Conservation (phyloP, 2,113 vertebrate genomes). For the Laticauda colubrina region DNA sequence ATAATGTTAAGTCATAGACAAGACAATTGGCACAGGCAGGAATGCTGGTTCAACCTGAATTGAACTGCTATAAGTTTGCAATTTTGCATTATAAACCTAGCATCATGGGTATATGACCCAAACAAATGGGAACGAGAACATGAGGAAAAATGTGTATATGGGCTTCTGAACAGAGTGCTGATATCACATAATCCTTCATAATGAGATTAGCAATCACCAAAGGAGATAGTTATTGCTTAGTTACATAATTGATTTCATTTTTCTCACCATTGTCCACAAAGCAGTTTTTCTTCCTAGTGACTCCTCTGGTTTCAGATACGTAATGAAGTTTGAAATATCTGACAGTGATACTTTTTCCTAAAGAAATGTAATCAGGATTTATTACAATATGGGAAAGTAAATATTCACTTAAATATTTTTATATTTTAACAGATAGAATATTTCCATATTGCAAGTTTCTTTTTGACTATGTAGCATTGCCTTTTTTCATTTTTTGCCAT, state of each 20-base stretch:
- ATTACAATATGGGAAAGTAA: not conserved
- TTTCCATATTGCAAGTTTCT: not conserved
- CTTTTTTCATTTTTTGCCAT: not conserved
- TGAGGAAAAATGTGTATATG: no score
- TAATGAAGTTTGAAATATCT: slow-evolving; percentile 82
- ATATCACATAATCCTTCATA: not conserved
- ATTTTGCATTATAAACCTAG: not conserved
- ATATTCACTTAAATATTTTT: not conserved
- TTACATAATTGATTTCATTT: not conserved
- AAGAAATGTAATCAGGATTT: slow-evolving; percentile 25
- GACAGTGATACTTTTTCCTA: slow-evolving; percentile 80
- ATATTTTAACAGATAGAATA: not conserved
- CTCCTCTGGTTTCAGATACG: slow-evolving; percentile 82
- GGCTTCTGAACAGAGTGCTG: not conserved
- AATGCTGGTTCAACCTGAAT: not conserved
- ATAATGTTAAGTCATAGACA: not conserved
- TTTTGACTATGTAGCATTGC: not conserved
- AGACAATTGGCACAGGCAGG: not conserved
- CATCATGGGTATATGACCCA: not conserved
- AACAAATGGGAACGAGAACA: not conserved
- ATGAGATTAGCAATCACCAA: not conserved
- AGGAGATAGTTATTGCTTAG: not conserved
- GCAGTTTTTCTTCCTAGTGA: slow-evolving; percentile 81
- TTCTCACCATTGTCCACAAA: slow-evolving; percentile 74
- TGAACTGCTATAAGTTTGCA: not conserved